phyloP scores from a whole-genome alignment of 2,113 vertebrate species.

The Pseudorasbora parva region DNA sequence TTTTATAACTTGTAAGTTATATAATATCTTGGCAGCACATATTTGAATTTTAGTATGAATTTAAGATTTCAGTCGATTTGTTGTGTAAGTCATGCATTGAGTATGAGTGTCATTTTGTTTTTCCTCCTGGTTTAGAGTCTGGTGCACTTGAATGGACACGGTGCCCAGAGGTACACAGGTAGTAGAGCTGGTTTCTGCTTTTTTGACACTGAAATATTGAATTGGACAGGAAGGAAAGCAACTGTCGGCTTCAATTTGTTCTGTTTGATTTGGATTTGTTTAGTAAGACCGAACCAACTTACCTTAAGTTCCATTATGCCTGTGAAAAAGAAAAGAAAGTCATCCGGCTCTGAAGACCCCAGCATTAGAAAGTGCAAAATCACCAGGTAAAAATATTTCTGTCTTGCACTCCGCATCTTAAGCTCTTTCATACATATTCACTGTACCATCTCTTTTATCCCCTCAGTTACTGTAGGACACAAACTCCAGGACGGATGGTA shows the following conservation, averaged over 20 bases:
- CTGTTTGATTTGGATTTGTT: slow-evolving; percentile 34
- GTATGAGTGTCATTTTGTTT: not conserved
- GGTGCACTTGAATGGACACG: slow-evolving; percentile 74
- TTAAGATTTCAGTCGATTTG: not conserved
- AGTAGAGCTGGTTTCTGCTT: slow-evolving; percentile 52
- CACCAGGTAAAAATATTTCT: slow-evolving; percentile 77
- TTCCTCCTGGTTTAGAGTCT: slow-evolving; percentile 58
- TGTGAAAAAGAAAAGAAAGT: slow-evolving; percentile 94
- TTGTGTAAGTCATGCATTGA: not conserved
- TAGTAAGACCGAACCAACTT: slow-evolving; percentile 61
- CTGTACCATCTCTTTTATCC: slow-evolving; percentile 11
- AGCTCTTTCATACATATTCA: not conserved
- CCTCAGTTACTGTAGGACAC: slow-evolving; percentile 86
- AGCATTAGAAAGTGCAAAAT: slow-evolving; percentile 88
- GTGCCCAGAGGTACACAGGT: slow-evolving; percentile 69
- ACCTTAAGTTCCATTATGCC: slow-evolving; percentile 80
- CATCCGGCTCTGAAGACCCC: slow-evolving; percentile 81
- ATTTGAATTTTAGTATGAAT: not conserved
- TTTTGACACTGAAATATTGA: not conserved
- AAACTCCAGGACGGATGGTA: slow-evolving; percentile 83
- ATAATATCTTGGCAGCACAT: not conserved
- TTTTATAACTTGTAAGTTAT: not conserved
- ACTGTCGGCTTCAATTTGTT: not conserved
- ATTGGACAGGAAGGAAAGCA: not conserved
- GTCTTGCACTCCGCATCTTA: not conserved